Evolutionary conservation across 2,888 invertebrate species (phyloP), one percentile per base, ranked within the genome.

Genomic region (Stenchaetothrips biformis): DNA sequence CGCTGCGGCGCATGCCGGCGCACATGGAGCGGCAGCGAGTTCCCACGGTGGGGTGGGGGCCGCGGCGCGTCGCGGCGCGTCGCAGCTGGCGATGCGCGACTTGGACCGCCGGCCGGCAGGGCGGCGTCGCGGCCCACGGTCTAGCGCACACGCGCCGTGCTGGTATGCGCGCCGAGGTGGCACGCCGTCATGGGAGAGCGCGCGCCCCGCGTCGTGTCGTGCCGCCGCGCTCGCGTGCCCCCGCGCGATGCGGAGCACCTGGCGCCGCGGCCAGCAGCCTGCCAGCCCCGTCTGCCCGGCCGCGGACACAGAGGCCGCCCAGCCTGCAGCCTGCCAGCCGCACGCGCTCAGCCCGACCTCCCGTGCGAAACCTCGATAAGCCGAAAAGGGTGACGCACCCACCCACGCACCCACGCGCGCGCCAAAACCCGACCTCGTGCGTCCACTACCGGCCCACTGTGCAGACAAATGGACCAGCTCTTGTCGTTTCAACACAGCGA

Each of bases 161-260:
- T 13, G 53, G 53, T 13, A 18, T 13, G 53, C 16, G 53, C 13
- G 53, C 9, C 16, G 53, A 11, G 53, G 53, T 13, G 53, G n/a
- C 67, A n/a, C n/a, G n/a, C 21, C 67, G 67, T 74, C 67, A 74
- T 74, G 67, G 67, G 67, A 74, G 67, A 74, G 67, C 67, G 67
- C 67, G 67, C 25, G 3, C 67, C 25, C 16, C 53, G 13, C 53
- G 53, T 9, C 53, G 53, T 9, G 53, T 53, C 53, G 13, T 16
- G 53, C 53, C 53, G 53, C 53, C 13, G 53, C 53, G 9, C 53
- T 13, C 53, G 53, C 53, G 53, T 53, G 53, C 16, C 53, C 8
- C 6, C 16, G 53, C 53, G 53, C 4, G 53, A 18, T 4, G 53
- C 13, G 13, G 0, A 13, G 53, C 13, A 53, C 53, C 13, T 13